phyloP scores from a whole-genome alignment of 2,797 vertebrate species.

The Nasua narica region DNA sequence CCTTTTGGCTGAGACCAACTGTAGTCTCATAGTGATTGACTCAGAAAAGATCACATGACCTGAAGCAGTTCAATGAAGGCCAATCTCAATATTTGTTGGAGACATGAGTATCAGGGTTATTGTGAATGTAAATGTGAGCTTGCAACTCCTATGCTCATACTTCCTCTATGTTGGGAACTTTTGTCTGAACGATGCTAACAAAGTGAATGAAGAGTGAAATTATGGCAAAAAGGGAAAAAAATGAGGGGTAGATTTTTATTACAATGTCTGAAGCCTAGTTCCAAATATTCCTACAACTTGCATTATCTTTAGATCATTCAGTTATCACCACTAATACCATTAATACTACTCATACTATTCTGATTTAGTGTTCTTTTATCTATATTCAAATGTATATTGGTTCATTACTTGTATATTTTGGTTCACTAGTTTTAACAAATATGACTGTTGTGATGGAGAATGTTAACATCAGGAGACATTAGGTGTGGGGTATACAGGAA shows the following conservation, averaged over 20 bases:
- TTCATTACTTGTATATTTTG: neutral
- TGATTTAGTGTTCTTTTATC: neutral
- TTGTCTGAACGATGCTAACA: neutral
- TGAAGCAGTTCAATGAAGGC: neutral
- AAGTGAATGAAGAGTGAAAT: neutral
- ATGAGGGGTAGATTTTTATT: neutral
- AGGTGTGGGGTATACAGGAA: neutral
- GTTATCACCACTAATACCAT: neutral
- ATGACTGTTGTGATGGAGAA: neutral
- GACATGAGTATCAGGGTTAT: neutral
- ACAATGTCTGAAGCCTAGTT: neutral
- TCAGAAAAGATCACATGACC: neutral
- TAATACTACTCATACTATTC: neutral
- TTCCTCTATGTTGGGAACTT: neutral
- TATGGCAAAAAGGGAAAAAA: neutral
- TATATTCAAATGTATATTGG: neutral
- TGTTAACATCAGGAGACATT: neutral
- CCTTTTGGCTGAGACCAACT: neutral
- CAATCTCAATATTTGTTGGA: neutral
- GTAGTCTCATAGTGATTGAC: neutral
- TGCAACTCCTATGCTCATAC: neutral
- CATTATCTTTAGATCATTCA: neutral
- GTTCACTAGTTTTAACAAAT: neutral
- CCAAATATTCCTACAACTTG: neutral
- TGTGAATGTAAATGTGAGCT: neutral